A percentile compares a stretch with the other conserved stretches of the same genome.
Evolutionary conservation across 2,113 vertebrate species (phyloP).

Genomic region (Gavia stellata): DNA sequence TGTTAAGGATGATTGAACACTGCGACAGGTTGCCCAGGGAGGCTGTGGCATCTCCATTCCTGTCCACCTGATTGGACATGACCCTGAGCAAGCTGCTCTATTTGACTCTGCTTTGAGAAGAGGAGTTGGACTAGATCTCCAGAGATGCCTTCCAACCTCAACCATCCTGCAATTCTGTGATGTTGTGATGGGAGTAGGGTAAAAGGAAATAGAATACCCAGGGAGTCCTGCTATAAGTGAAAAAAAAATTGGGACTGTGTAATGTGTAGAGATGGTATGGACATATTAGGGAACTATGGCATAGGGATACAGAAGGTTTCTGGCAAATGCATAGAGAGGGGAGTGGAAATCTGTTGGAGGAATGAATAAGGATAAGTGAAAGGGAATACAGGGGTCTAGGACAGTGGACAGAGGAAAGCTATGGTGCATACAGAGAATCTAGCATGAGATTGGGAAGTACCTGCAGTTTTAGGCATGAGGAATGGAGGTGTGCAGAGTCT

Average conservation of each 20-base stretch:
- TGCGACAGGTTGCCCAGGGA: not conserved
- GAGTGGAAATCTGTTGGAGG: not conserved
- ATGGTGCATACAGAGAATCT: not conserved
- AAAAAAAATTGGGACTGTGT: not conserved
- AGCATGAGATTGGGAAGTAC: not conserved
- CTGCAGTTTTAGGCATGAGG: not conserved
- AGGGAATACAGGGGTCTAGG: not conserved
- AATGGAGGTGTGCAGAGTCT: not conserved
- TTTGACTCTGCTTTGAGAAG: not conserved
- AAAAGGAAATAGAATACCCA: not conserved
- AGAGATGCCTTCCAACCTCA: not conserved
- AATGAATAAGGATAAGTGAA: not conserved
- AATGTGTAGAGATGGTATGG: fast-evolving
- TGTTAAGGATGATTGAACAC: not conserved
- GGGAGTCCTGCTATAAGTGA: not conserved
- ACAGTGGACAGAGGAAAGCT: not conserved
- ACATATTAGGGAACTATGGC: not conserved
- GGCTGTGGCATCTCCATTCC: not conserved
- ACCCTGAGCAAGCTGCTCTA: not conserved
- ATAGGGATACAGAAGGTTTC: not conserved
- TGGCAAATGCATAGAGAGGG: not conserved
- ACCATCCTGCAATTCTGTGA: not conserved
- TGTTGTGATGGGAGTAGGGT: not conserved
- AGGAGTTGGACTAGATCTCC: not conserved
- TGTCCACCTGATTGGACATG: not conserved